Conservation (phyloP, 2,888 invertebrate species). For the Ptycholaimellus sp. region DNA sequence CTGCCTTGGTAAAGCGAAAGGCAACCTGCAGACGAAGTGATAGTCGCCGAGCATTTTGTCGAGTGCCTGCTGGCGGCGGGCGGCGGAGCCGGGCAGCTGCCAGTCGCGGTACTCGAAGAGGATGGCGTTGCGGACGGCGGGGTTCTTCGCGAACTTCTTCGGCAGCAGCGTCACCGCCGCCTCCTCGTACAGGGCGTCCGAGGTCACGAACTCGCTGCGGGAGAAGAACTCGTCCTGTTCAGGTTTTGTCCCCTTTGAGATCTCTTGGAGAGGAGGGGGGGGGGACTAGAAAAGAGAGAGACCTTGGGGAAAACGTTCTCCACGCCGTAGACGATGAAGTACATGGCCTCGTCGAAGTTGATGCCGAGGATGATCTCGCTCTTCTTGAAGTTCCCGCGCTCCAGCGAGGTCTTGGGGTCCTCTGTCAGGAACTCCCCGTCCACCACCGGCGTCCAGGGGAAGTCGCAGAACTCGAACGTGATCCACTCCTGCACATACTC, state of each 20-base stretch:
- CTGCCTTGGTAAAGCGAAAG: too few species aligned
- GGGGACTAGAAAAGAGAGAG: too few species aligned
- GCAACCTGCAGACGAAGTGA: slow-evolving; percentile 45
- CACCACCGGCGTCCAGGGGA: slow-evolving; percentile 53
- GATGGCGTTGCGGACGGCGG: slow-evolving; percentile 51
- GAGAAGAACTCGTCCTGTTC: too few species aligned
- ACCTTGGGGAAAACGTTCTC: slow-evolving; percentile 57
- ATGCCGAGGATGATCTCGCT: slow-evolving; percentile 70
- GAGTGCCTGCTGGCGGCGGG: slow-evolving; percentile 46
- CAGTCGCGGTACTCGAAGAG: slow-evolving; percentile 77
- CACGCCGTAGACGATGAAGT: slow-evolving; percentile 72
- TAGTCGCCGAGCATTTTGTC: slow-evolving; percentile 82
- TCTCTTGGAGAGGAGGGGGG: too few species aligned
- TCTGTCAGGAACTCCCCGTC: slow-evolving; percentile 77
- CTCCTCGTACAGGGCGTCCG: slow-evolving; percentile 20
- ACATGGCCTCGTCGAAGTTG: slow-evolving; percentile 75
- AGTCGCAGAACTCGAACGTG: slow-evolving; percentile 34
- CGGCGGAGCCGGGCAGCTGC: slow-evolving; percentile 58
- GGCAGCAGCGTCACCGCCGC: slow-evolving; percentile 18
- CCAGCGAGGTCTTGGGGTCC: slow-evolving; percentile 39
- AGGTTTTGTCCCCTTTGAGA: too few species aligned
- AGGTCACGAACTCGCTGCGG: slow-evolving; percentile 19
- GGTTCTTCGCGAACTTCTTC: slow-evolving; percentile 24
- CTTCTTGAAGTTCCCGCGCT: slow-evolving; percentile 62
- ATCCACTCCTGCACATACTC: slow-evolving; percentile 35